Evolutionary conservation across 2,888 invertebrate species (phyloP).

Genomic region (Tillus elongatus): DNA sequence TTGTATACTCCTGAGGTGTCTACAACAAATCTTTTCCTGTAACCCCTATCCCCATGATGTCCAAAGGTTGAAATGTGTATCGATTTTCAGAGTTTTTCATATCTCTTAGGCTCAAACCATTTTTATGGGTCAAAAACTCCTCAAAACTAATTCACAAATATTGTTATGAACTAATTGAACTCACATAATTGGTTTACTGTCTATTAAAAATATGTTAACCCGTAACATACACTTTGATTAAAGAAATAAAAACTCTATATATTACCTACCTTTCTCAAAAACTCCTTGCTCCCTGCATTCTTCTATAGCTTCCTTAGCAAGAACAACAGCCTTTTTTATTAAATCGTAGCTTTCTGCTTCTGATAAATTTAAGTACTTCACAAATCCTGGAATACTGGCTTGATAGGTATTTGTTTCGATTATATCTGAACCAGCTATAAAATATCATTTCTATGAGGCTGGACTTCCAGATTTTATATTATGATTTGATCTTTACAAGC

Average conservation of each 20-base stretch:
- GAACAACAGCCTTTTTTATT: conserved; percentile 58
- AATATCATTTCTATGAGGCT: background rate
- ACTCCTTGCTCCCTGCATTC: conserved; percentile 46
- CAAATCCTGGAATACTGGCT: conserved; percentile 65
- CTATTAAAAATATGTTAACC: too few species aligned
- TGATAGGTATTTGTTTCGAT: conserved; percentile 82
- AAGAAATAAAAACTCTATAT: conserved; percentile 3
- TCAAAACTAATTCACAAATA: too few species aligned
- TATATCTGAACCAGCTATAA: conserved; percentile 69
- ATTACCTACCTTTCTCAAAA: conserved; percentile 14
- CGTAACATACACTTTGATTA: background rate
- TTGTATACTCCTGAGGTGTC: too few species aligned
- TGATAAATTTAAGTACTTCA: conserved; percentile 57
- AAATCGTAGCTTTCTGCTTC: conserved; percentile 56
- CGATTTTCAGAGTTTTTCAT: too few species aligned
- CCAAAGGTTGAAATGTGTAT: too few species aligned
- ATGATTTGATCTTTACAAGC: background rate
- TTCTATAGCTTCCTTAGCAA: conserved; percentile 61
- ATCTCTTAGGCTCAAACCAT: too few species aligned
- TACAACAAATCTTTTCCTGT: too few species aligned
- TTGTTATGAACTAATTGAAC: too few species aligned
- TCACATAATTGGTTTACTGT: too few species aligned
- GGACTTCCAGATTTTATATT: background rate
- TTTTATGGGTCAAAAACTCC: too few species aligned
- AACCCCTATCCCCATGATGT: too few species aligned